Evolutionary conservation across 2,113 vertebrate species (phyloP), one percentile per base, ranked within the genome.

Genomic region (Peromyscus leucopus): DNA sequence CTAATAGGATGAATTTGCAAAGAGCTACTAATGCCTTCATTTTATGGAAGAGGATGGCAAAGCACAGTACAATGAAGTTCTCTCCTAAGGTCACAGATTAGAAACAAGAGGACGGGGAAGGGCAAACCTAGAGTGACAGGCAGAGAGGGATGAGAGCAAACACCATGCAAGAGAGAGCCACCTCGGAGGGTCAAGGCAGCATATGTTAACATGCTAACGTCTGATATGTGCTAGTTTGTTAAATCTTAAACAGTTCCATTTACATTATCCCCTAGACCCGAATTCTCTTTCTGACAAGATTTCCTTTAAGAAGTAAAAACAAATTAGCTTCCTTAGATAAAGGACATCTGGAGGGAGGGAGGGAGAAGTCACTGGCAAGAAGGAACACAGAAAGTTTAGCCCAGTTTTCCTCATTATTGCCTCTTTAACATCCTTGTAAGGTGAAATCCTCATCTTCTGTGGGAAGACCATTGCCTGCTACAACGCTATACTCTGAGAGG

Each of bases 271-370:
- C 28, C 48, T 74, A 31, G 16, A 24, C 7, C 21, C 7, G 10
- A n/a, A 76, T 75, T 92, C 55, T 89, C 17, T 93, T 69, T 84
- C 94, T 63, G 82, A 67, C n/a, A 82, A 42, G n/a, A 21, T 93
- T 94, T 91, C 2, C 46, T 92, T 75, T 51, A 79, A 75, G 21
- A 63, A 94, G 84, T 4, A 82, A 90, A 87, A 94, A 16, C 6
- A 86, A 72, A 95, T 65, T n/a, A 65, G 36, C 39, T 85, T 87
- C 19, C 21, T 72, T 46, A 84, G 46, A 74, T 26, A 75, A 90
- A 94, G 46, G 42, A 0, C 22, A 72, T 39, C 59, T 74, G 67
- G 48, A 33, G 55, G 31, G 78, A 19, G n/a, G 83, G n/a, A 26
- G 28, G 61, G 36, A 61, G 59, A 93, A 51, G 83, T 7, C 26